Percentiles rank a stretch among this genome's conserved stretches.
phyloP scores from a whole-genome alignment of 2,797 vertebrate species.

The Eutrigla gurnardus region DNA sequence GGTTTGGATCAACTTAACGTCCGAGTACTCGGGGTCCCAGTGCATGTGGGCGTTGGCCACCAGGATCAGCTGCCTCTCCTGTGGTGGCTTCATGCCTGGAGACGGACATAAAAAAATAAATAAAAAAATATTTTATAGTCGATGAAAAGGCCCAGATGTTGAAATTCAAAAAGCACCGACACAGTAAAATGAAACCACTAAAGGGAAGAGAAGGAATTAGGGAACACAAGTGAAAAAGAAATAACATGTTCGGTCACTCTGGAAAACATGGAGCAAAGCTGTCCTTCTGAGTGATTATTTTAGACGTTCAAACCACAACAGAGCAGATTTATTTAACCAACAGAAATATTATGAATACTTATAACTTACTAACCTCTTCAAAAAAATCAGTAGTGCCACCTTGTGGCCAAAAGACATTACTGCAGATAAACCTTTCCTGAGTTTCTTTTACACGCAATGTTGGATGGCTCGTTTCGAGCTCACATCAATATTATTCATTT shows the following conservation, averaged over 20 bases:
- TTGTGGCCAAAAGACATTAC: slow-evolving; percentile 6
- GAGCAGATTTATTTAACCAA: not conserved
- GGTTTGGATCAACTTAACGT: slow-evolving; percentile 97
- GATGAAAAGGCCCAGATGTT: not conserved
- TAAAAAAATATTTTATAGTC: not conserved
- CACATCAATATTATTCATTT: not conserved
- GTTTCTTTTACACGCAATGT: not conserved
- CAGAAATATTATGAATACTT: not conserved
- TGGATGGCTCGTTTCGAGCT: not conserved
- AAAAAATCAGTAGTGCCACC: slow-evolving; percentile 5
- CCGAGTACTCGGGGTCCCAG: slow-evolving; percentile 98
- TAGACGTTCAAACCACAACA: not conserved
- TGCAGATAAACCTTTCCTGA: not conserved
- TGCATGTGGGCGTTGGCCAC: slow-evolving; percentile 99
- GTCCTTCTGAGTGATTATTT: too few species aligned
- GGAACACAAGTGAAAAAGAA: not conserved
- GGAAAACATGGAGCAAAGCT: not conserved
- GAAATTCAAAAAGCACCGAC: too few species aligned
- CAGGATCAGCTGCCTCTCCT: slow-evolving; percentile 94
- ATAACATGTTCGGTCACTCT: not conserved
- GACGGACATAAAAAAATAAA: not conserved
- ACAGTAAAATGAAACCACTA: not conserved
- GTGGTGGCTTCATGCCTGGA: slow-evolving; percentile 88
- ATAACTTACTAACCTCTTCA: too few species aligned
- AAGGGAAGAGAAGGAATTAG: not conserved